A percentile compares a stretch with the other conserved stretches of the same genome.
These are phyloP conservation scores for Epirrhoe alternata DNA, from an alignment of 2,888 invertebrate genomes.

Conservation along the genomic window DNA sequence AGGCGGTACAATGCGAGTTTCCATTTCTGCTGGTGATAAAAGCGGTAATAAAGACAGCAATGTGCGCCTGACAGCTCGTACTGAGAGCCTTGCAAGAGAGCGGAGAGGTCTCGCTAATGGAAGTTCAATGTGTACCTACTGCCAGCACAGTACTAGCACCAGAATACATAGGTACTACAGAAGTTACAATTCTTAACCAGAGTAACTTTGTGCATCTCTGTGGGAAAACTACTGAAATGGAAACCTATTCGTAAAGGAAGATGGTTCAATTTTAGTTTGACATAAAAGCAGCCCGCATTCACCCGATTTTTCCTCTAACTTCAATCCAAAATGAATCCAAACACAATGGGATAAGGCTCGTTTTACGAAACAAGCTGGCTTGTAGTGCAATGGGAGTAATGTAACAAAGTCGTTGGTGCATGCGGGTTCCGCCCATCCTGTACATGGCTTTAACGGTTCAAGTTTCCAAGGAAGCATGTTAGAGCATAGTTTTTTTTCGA, in stretches of 20 bases:
- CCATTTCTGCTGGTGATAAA: constrained; percentile 28
- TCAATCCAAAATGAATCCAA: not conserved
- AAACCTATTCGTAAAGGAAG: too few relatives aligned
- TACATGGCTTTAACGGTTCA: constrained; percentile 17
- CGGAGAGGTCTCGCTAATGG: constrained; percentile 22
- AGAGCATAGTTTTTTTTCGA: constrained; percentile 17
- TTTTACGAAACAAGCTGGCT: not conserved
- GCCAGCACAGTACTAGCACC: not conserved
- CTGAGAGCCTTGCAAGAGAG: constrained; percentile 10
- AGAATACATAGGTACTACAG: not conserved
- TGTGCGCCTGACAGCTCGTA: constrained; percentile 21
- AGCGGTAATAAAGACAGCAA: constrained; percentile 22
- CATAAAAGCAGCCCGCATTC: not conserved
- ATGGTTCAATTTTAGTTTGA: not conserved
- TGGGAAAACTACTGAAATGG: not conserved
- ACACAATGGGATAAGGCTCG: not conserved
- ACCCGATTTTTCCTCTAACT: not conserved
- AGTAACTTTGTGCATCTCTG: not conserved
- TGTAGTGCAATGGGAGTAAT: not conserved
- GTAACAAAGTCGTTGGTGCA: constrained; percentile 10
- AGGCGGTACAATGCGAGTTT: constrained; percentile 22
- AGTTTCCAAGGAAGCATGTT: constrained; percentile 9
- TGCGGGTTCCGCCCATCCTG: constrained; percentile 16
- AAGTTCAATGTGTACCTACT: constrained; percentile 25
- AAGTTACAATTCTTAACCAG: not conserved